Conservation (phyloP, 2,888 invertebrate species). For the Phaedon cochleariae region DNA sequence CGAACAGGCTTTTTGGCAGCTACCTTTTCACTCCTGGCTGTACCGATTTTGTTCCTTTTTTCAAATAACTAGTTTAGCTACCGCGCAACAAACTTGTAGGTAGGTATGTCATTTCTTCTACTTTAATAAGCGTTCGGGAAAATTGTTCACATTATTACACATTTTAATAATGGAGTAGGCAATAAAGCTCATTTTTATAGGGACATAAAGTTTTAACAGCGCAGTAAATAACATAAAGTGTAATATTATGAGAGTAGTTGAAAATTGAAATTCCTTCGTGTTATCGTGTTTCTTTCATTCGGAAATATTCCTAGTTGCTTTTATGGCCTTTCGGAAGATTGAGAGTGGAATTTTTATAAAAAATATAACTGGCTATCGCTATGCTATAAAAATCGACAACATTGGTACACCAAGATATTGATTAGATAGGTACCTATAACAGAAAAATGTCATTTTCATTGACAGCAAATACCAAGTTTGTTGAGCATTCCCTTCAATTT, state of each 20-base stretch:
- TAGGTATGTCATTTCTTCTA: constrained; percentile 17
- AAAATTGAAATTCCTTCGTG: constrained; percentile 30
- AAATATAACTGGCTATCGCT: not conserved
- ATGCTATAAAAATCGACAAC: too few species aligned
- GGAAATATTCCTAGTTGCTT: not conserved
- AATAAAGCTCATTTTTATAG: constrained; percentile 36
- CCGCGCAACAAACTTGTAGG: not conserved
- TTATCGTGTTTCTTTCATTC: constrained; percentile 3
- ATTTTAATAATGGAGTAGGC: constrained; percentile 33
- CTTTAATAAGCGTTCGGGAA: constrained; percentile 21
- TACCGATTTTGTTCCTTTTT: too few species aligned
- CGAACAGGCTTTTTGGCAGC: too few species aligned
- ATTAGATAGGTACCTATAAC: too few species aligned
- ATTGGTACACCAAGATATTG: too few species aligned
- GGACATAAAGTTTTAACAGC: constrained; percentile 40
- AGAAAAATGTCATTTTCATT: too few species aligned
- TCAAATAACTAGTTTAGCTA: not conserved
- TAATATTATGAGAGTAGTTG: constrained; percentile 34
- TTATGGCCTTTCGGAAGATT: not conserved
- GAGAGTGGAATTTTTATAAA: not conserved
- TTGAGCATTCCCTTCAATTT: too few species aligned
- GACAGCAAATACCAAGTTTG: too few species aligned
- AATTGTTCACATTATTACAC: constrained; percentile 34
- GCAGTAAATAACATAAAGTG: constrained; percentile 36
- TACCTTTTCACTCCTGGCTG: too few species aligned